Percentiles rank a stretch among this genome's conserved stretches.
Evolutionary conservation across 2,797 vertebrate species (phyloP).

Genomic region (Siniperca undulata): DNA sequence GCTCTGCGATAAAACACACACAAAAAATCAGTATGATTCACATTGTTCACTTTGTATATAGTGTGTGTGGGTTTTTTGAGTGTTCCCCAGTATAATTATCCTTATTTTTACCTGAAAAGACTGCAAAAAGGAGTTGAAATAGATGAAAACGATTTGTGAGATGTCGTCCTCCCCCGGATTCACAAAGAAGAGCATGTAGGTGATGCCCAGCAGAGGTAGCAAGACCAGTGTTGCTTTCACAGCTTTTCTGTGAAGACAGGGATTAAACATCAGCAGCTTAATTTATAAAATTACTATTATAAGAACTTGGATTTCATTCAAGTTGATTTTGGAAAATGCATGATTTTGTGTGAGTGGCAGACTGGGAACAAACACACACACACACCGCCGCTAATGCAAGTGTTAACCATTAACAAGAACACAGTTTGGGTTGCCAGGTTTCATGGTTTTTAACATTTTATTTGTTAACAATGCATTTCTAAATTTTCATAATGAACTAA

Average conservation of each 20-base stretch:
- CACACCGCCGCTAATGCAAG: background rate
- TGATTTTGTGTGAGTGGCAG: slow-evolving; percentile 1
- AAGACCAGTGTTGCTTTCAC: slow-evolving; percentile 97
- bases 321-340: background rate
- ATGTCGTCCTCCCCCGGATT: slow-evolving; percentile 97
- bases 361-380: background rate
- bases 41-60: background rate
- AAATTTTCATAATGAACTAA: background rate
- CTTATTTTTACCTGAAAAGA: slow-evolving; percentile 92
- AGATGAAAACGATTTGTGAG: slow-evolving; percentile 98
- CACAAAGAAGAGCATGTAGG: slow-evolving; percentile 99
- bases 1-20: background rate
- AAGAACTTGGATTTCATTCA: slow-evolving; percentile 18
- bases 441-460: background rate
- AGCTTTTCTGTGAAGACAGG: slow-evolving; percentile 89
- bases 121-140: slow-evolving; percentile 98
- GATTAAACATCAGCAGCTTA: slow-evolving; percentile 13
- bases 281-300: slow-evolving; percentile 28
- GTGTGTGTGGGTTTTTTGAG: background rate
- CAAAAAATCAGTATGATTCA: slow-evolving; percentile 21
- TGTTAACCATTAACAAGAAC: background rate
- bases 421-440: background rate
- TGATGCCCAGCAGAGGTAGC: slow-evolving; percentile 95
- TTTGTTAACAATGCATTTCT: background rate
- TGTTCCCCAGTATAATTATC: background rate